Conservation (phyloP, 2,888 invertebrate species). For the Gasteruption jaculator region DNA sequence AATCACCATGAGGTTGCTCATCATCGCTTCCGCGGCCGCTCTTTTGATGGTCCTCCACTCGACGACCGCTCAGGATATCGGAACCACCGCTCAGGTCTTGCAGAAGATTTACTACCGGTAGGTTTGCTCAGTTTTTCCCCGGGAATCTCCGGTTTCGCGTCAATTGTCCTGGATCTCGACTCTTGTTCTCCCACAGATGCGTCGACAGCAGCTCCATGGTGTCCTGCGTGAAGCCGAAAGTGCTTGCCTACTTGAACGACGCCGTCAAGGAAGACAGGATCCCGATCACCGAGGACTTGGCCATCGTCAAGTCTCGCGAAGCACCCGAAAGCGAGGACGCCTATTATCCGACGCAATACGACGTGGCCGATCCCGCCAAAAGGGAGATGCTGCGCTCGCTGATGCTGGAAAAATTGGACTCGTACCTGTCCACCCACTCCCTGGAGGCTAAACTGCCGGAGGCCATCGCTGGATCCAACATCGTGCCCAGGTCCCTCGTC, state of each 20-base stretch:
- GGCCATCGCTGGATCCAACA: conserved; percentile 51
- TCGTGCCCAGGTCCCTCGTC: conserved; percentile 63
- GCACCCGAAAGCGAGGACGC: conserved; percentile 44
- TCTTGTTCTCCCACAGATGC: conserved; percentile 32
- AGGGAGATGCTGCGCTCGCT: conserved; percentile 48
- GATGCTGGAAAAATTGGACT: conserved; percentile 70
- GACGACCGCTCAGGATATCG: conserved; percentile 32
- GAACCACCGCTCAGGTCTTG: conserved; percentile 40
- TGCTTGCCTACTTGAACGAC: conserved; percentile 69
- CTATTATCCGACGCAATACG: conserved; percentile 46
- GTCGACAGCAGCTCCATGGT: conserved; percentile 43
- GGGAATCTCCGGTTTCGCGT: neutral
- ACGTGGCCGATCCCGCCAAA: conserved; percentile 39
- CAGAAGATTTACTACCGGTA: conserved; percentile 46
- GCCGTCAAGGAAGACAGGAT: conserved; percentile 67
- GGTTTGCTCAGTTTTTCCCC: conserved; percentile 15
- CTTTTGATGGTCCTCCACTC: conserved; percentile 32
- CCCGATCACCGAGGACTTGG: conserved; percentile 71
- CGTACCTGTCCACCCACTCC: conserved; percentile 72
- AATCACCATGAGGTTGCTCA: conserved; percentile 41
- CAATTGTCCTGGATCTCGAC: no score
- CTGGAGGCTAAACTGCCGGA: conserved; percentile 71
- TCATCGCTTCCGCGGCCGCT: conserved; percentile 33
- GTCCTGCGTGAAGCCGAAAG: conserved; percentile 71
- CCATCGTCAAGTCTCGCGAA: conserved; percentile 62